These are phyloP conservation scores for Tetanocera ferruginea DNA, from an alignment of 2,888 invertebrate genomes.

Conservation along the genomic window DNA sequence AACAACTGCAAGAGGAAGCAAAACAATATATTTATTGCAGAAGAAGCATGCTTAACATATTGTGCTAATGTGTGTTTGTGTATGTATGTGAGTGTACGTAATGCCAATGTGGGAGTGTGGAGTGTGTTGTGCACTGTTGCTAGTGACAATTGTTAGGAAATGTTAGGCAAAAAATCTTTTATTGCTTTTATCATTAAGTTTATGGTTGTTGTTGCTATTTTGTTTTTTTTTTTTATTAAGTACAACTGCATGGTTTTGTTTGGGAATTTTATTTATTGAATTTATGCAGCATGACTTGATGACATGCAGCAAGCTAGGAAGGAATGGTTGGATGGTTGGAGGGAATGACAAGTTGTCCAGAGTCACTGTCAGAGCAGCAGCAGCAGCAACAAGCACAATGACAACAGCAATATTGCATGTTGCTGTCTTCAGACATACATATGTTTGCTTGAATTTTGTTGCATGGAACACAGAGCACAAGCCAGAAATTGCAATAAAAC, in stretches of 20 bases:
- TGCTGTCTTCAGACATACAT: not conserved
- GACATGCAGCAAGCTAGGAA: not conserved
- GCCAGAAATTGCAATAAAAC: conserved; percentile 13
- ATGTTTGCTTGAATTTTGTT: not conserved
- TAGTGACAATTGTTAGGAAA: conserved; percentile 15
- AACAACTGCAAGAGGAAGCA: not conserved
- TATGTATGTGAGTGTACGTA: not conserved
- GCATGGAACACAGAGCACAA: not conserved
- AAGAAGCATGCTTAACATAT: conserved; percentile 17
- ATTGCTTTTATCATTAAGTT: conserved; percentile 11
- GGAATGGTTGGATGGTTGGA: too few relatives aligned
- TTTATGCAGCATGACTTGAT: conserved; percentile 10
- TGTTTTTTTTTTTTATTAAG: not conserved
- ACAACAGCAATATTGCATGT: conserved; percentile 13
- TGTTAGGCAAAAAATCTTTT: conserved; percentile 8
- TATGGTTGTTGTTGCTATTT: not conserved
- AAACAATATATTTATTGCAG: not conserved
- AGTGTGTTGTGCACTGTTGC: conserved; percentile 7
- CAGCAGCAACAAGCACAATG: not conserved
- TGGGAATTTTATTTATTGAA: conserved; percentile 25
- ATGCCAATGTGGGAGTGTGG: not conserved
- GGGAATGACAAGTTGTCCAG: not conserved
- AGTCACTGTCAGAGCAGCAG: not conserved
- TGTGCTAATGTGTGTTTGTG: not conserved
- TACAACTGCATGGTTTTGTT: conserved; percentile 2